Percentiles rank a stretch among this genome's conserved stretches.
phyloP scores from a whole-genome alignment of 2,113 vertebrate species.

The Chaetorhynchus papuensis region DNA sequence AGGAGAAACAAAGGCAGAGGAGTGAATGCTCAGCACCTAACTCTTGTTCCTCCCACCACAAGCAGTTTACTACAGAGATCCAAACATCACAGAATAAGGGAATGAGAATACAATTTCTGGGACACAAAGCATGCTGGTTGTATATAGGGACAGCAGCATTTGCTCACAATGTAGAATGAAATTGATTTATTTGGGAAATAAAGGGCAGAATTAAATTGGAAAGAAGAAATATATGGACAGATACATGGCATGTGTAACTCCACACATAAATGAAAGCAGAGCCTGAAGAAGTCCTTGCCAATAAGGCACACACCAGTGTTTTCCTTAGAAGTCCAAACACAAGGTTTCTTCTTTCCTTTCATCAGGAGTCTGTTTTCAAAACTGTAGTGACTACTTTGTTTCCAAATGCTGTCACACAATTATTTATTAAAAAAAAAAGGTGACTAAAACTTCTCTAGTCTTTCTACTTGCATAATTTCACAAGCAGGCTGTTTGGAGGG shows the following conservation, averaged over 20 bases:
- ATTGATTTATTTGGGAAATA: not conserved
- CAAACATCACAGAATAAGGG: not conserved
- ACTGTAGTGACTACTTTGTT: not conserved
- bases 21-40: not conserved
- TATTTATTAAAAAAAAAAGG: not conserved
- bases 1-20: slow-evolving; percentile 8
- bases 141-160: not conserved
- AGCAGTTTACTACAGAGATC: not conserved
- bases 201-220: not conserved
- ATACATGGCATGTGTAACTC: not conserved
- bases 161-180: not conserved
- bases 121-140: not conserved
- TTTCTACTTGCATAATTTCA: not conserved
- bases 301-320: not conserved
- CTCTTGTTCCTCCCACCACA: not conserved
- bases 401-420: not conserved
- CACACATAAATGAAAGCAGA: not conserved
- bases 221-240: not conserved
- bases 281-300: not conserved
- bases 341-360: not conserved
- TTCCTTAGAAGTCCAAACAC: not conserved
- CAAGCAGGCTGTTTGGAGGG: not conserved
- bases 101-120: not conserved
- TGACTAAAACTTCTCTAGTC: not conserved
- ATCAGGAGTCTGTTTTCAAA: not conserved